phyloP scores from a whole-genome alignment of 1,140 invertebrate genomes.

The Brachionus sp. region DNA sequence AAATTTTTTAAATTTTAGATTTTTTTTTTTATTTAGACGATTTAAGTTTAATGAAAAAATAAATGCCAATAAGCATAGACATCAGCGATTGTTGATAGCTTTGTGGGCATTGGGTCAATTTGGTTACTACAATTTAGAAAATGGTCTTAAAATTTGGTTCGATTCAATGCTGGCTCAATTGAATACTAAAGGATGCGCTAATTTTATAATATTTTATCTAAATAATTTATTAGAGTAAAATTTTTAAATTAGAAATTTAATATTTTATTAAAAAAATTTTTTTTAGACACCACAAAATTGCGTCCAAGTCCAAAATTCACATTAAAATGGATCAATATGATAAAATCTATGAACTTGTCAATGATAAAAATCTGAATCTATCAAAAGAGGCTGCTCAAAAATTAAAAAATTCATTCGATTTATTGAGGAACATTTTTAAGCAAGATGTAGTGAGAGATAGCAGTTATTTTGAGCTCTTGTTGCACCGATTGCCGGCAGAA shows the following conservation, averaged over 20 bases:
- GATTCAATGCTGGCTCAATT: background rate
- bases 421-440: background rate
- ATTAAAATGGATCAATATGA: background rate
- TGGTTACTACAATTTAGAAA: conserved; percentile 15
- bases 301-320: background rate
- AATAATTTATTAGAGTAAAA: background rate
- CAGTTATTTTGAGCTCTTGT: background rate
- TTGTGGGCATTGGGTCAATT: conserved; percentile 17
- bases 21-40: too few species aligned
- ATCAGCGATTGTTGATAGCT: background rate
- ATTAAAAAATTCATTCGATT: background rate
- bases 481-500: background rate
- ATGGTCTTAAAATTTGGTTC: background rate
- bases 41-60: conserved; percentile 4
- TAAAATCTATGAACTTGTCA: background rate
- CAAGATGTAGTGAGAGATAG: background rate
- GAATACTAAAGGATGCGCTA: conserved; percentile 5
- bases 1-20: background rate
- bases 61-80: conserved; percentile 20
- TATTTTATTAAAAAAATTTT: background rate
- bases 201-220: background rate
- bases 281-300: background rate
- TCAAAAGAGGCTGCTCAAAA: background rate
- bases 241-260: background rate
- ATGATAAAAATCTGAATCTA: conserved; percentile 5